phyloP scores from a whole-genome alignment of 37 sponge, comb jelly and placozoan genomes.

The Beroe ovata region DNA sequence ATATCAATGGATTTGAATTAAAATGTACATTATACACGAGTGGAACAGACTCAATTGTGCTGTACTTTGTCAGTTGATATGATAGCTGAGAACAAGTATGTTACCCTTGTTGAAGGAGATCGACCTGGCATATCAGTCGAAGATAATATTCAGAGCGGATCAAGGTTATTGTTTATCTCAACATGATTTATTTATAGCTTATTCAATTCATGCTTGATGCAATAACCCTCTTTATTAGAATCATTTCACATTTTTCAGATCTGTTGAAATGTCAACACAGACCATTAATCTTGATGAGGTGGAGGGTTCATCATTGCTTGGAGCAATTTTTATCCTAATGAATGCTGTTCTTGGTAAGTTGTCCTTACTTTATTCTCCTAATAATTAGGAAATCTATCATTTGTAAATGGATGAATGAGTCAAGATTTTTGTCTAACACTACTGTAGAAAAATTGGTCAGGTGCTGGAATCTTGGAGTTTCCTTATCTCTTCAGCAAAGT shows the following conservation, averaged over 20 bases:
- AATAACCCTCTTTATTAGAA: not conserved
- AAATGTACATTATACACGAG: too few species aligned
- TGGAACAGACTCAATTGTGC: too few species aligned
- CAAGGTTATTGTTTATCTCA: not conserved
- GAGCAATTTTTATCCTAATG: conserved; percentile 46
- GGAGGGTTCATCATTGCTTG: not conserved
- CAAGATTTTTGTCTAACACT: too few species aligned
- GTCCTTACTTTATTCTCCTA: not conserved
- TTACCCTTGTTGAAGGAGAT: not conserved
- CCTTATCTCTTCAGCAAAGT: conserved; percentile 37
- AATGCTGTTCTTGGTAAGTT: conserved; percentile 47
- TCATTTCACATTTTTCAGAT: not conserved
- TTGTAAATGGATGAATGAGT: too few species aligned
- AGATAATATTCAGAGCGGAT: not conserved
- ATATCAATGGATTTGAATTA: too few species aligned
- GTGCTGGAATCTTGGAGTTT: conserved; percentile 62
- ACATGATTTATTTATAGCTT: not conserved
- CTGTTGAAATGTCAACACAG: conserved; percentile 50
- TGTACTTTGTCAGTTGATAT: too few species aligned
- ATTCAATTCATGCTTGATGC: not conserved
- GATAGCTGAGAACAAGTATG: not conserved
- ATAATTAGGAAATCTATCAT: too few species aligned
- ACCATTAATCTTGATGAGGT: not conserved
- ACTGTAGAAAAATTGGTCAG: not conserved
- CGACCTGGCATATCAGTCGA: not conserved